Base-by-base conservation (phyloP, 1,140 invertebrate species). In the Saccostrea cuccullata region DNA sequence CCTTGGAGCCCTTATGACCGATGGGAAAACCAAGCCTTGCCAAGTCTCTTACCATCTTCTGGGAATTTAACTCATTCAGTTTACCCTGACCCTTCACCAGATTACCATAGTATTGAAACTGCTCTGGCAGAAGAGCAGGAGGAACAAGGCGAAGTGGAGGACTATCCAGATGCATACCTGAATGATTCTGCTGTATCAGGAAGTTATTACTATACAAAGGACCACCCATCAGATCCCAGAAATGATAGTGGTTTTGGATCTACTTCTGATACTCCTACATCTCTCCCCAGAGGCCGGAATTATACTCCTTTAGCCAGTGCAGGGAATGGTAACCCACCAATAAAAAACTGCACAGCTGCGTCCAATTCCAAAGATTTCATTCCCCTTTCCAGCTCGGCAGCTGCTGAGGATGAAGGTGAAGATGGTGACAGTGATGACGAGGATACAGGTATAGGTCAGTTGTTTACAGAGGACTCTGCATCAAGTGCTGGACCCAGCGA, bases 231-330 rank as follows among this genome's bases (percentile, higher is more conserved):
- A 17, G 70, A 77, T 40, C 70, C 70, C 4, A 77, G 70, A 77
- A 77, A 77, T 77, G 70, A 77, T 36, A 77, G 70, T 36, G 70
- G 70, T 15, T 77, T 77, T 30, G 70, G 70, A 5, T 77, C 70
- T 6, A 77, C 30, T 15, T 77, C 70, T 15, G 70, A 77, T 36
- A 77, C 70, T 77, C 70, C 70, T 36, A 30, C 70, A 77, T 15
- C 26, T 5, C 5, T 47, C 5, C 47, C 47, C 15, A 77, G 70
- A 36, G 26, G 13, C 3, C 70, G 12, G 30, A 26, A 77, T 77
- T 77, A 30, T 12, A 77, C 36, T 77, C 70, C 26, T 4, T 77
- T 77, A 36, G 15, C 23, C 30, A 30, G 70, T 30, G 26, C 30
- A 26, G 70, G 13, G 70, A 64, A 64, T 64, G 58, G n/a, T 20